These are phyloP conservation scores for Pelosia muscerda DNA, from an alignment of 2,888 invertebrate genomes.

Conservation along the genomic window DNA sequence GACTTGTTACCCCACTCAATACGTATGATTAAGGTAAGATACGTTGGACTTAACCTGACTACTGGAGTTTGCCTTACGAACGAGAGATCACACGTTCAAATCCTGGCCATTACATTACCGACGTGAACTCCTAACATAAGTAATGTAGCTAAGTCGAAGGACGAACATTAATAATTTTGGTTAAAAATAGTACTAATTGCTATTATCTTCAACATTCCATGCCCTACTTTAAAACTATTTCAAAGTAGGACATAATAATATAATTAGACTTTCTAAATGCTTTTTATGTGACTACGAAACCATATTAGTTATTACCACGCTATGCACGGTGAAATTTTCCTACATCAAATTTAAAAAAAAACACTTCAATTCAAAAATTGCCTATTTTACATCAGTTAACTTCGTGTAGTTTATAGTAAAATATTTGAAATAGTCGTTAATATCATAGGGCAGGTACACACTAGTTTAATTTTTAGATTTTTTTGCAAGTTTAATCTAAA, in stretches of 20 bases:
- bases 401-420: slow-evolving; percentile 34
- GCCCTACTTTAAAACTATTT: background rate
- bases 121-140: no score
- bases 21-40: no score
- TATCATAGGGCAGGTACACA: slow-evolving; percentile 24
- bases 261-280: background rate
- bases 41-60: no score
- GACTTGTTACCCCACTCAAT: no score
- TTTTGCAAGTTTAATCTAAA: background rate
- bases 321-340: slow-evolving; percentile 17
- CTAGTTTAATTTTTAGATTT: background rate
- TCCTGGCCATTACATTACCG: no score
- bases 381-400: slow-evolving; percentile 28
- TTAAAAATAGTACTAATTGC: background rate
- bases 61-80: no score
- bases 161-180: no score
- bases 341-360: slow-evolving; percentile 13
- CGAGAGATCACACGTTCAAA: no score
- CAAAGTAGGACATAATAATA: background rate
- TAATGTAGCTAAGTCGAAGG: no score
- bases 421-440: slow-evolving; percentile 31
- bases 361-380: slow-evolving; percentile 12
- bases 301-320: slow-evolving; percentile 6
- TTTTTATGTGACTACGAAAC: slow-evolving; percentile 1
- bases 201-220: background rate